Base-by-base conservation (phyloP, 2,797 vertebrate species). In the Darevskia nairensis region DNA sequence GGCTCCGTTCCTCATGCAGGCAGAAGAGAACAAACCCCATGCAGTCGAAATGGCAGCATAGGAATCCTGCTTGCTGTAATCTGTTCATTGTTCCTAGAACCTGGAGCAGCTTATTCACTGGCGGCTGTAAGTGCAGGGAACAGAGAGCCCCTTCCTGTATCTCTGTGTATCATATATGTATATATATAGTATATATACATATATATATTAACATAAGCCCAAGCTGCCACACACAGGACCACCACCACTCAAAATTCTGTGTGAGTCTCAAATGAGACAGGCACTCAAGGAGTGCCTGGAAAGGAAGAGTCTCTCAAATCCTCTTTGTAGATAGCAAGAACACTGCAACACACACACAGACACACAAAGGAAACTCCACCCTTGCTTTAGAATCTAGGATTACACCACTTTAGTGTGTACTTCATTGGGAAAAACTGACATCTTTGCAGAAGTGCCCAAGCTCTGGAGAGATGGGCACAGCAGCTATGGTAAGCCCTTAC, bases 111-210 rank as follows among this genome's bases (percentile, higher is more conserved):
- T 93, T 72, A 93, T 95, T 96, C 96, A 85, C 88, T 92, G 93
- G 94, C 94, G 94, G 94, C 95, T 95, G 93, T 94, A 94, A 94
- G 95, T 94, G 91, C 95, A 94, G 90, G 90, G 90, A 91, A 88
- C 66, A 95, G 95, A 95, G 96, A 95, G 94, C 95, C 96, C 95
- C 93, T 3, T 96, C 96, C 95, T 94, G 88, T 94, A 93, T 95
- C 94, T 95, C 89, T 93, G 95, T 91, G 55, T 90, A 91, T 94
- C 94, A 85, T 46, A 27, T 77, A 94, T 46, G 86, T 94, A 39
- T 44, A 44, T 82, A 82, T 11, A 6, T n/a, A 35, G 4, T 8
- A 10, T 27, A 69, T n/a, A n/a, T 71, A 71, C 4, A 23, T 21
- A 41, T 50, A 13, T 79, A 39, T 39, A 6, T 79, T n/a, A 86